Evolutionary conservation across 2,113 vertebrate species (phyloP), one percentile per base, ranked within the genome.

Genomic region (Accipiter cooperii): DNA sequence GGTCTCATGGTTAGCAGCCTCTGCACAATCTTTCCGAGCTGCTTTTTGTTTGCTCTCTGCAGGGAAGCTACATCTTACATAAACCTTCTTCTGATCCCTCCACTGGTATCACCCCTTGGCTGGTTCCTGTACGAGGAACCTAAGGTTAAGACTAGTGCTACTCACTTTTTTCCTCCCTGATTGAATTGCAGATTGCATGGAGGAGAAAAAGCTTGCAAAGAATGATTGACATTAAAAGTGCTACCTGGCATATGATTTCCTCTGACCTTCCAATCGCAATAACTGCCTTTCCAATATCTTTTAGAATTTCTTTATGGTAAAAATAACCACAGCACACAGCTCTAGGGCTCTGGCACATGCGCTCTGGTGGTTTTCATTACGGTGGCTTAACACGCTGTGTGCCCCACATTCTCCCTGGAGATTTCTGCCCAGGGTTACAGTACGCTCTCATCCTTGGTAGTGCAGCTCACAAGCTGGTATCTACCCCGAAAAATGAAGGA

Each of bases 251-350:
- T 78, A 70, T 11, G 75, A 86, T 52, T 86, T 36, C 52, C 57
- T 79, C 88, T 83, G 79, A 90, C 90, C 81, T 86, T 76, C 70
- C 87, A 91, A 46, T 63, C 68, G 42, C 90, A 87, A 42, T 68
- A 84, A 84, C 47, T 64, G 90, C 65, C 77, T 69, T 89, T 85
- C 66, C 69, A 79, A 10, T 61, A 92, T 34, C 76, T 65, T 66
- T 79, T 36, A 74, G 70, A 75, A 68, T 81, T 90, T 82, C 83
- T 77, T 51, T 60, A 58, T 8, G 36, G 34, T 74, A 71, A 86
- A 63, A 91, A 47, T 15, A 83, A 54, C 11, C 64, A 51, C 11
- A 57, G 83, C 31, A 13, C 54, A 60, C 19, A 52, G 47, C 49
- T 40, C 6, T 10, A 33, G 61, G 60, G 65, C 55, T 86, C 49